phyloP scores from a whole-genome alignment of 2,888 invertebrate species.

The Thera britannica region DNA sequence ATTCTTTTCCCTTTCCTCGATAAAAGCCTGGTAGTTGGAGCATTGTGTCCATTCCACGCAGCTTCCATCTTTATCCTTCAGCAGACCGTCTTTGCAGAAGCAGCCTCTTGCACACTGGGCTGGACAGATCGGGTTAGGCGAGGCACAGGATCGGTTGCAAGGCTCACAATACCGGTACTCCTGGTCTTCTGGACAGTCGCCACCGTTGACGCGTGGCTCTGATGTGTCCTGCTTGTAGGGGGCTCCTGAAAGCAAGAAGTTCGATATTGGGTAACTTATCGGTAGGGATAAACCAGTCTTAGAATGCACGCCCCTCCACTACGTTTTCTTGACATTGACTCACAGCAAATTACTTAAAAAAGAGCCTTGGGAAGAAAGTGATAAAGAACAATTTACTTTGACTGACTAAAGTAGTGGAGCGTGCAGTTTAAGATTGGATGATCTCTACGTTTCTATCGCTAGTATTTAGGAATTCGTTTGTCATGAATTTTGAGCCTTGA shows the following conservation, averaged over 20 bases:
- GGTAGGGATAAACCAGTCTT: too few relatives aligned
- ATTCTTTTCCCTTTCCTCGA: slow-evolving; percentile 27
- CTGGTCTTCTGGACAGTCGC: slow-evolving; percentile 58
- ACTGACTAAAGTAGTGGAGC: too few relatives aligned
- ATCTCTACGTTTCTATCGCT: too few relatives aligned
- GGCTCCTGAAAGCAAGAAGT: slow-evolving; percentile 38
- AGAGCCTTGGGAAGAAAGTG: too few relatives aligned
- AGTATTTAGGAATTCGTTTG: too few relatives aligned
- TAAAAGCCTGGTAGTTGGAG: slow-evolving; percentile 44
- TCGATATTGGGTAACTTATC: background rate
- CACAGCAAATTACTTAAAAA: too few relatives aligned
- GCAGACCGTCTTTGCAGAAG: slow-evolving; percentile 61
- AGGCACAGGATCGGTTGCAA: slow-evolving; percentile 62
- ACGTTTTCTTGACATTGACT: too few relatives aligned
- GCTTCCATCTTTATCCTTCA: slow-evolving; percentile 56
- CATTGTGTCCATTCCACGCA: slow-evolving; percentile 59
- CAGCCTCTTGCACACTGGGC: slow-evolving; percentile 69
- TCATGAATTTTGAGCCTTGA: too few relatives aligned
- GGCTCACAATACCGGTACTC: slow-evolving; percentile 69
- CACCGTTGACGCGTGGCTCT: slow-evolving; percentile 57
- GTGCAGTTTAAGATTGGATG: too few relatives aligned
- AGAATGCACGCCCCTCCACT: too few relatives aligned
- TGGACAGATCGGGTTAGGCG: slow-evolving; percentile 66
- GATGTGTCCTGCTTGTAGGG: slow-evolving; percentile 54
- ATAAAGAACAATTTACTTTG: too few relatives aligned